Evolutionary conservation across 1,140 invertebrate species (phyloP).

Genomic region (Ceratina japonica): DNA sequence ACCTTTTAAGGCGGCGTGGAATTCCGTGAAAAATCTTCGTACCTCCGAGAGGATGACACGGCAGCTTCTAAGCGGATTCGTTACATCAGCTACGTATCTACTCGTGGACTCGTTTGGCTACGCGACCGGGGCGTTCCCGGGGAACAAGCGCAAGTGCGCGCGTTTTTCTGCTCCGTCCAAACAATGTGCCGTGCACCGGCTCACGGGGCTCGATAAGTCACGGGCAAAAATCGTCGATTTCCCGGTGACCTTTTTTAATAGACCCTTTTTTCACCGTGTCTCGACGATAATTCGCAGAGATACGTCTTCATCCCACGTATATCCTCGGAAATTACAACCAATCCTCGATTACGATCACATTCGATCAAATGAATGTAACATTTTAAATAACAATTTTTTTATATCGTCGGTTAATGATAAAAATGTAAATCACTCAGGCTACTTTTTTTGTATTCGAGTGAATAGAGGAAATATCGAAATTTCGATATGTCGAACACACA

Average conservation of each 20-base stretch:
- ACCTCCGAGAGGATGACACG: conserved; percentile 53
- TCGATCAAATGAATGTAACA: too few relatives aligned
- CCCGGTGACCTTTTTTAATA: conserved; percentile 31
- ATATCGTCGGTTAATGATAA: too few relatives aligned
- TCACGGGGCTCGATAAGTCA: conserved; percentile 24
- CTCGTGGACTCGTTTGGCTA: conserved; percentile 33
- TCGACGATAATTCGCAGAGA: not conserved
- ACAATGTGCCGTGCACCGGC: conserved; percentile 20
- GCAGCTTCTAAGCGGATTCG: conserved; percentile 36
- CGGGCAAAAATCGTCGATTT: conserved; percentile 55
- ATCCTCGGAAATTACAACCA: too few relatives aligned
- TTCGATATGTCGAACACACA: too few relatives aligned
- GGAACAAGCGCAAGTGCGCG: conserved; percentile 12
- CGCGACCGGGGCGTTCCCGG: conserved; percentile 44
- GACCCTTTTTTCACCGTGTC: not conserved
- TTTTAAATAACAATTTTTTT: too few relatives aligned
- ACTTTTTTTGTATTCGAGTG: too few relatives aligned
- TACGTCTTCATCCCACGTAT: conserved; percentile 34
- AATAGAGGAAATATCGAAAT: too few relatives aligned
- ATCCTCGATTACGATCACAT: too few relatives aligned
- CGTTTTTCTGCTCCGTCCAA: conserved; percentile 42
- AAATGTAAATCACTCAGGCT: too few relatives aligned
- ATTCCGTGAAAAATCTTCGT: conserved; percentile 70
- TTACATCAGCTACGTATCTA: conserved; percentile 12
- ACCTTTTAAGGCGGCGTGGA: conserved; percentile 55